Evolutionary conservation across 2,888 invertebrate genomes (phyloP).

Genomic region (Conistra vaccinii): DNA sequence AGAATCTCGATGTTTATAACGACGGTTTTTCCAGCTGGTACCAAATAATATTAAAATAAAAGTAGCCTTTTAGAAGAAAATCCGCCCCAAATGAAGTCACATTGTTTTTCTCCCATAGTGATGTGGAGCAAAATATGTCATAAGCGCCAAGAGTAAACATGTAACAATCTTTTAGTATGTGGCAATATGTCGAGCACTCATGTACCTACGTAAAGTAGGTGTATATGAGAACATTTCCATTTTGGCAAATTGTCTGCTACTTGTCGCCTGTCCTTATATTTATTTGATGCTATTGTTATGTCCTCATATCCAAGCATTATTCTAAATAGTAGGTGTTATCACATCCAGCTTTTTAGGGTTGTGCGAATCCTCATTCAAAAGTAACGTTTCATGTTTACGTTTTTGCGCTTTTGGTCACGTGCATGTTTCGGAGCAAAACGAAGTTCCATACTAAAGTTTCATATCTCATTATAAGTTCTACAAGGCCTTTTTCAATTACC

Average conservation of each 20-base stretch:
- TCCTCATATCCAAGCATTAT: slow-evolving; percentile 37
- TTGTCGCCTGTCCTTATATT: slow-evolving; percentile 54
- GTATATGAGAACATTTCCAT: slow-evolving; percentile 50
- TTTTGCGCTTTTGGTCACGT: background rate
- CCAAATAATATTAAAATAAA: too few species aligned
- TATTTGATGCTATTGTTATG: slow-evolving; percentile 57
- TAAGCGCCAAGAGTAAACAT: slow-evolving; percentile 23
- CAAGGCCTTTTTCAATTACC: background rate
- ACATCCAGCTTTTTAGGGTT: slow-evolving; percentile 46
- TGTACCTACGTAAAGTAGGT: slow-evolving; percentile 22
- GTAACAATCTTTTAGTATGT: slow-evolving; percentile 38
- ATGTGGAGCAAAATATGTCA: background rate
- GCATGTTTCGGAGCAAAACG: background rate
- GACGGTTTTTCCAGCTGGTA: too few species aligned
- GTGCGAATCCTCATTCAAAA: slow-evolving; percentile 2
- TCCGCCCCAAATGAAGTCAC: background rate
- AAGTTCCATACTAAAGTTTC: too few species aligned
- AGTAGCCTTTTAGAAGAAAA: background rate
- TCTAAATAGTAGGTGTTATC: slow-evolving; percentile 49
- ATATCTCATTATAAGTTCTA: background rate
- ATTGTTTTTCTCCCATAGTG: slow-evolving; percentile 1
- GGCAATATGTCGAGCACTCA: slow-evolving; percentile 29
- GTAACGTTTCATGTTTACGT: too few species aligned
- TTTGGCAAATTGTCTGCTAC: slow-evolving; percentile 55
- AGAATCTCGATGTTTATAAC: too few species aligned